These are phyloP conservation scores for Gobio gobio DNA, from an alignment of 2,113 vertebrate species.

Conservation along the genomic window DNA sequence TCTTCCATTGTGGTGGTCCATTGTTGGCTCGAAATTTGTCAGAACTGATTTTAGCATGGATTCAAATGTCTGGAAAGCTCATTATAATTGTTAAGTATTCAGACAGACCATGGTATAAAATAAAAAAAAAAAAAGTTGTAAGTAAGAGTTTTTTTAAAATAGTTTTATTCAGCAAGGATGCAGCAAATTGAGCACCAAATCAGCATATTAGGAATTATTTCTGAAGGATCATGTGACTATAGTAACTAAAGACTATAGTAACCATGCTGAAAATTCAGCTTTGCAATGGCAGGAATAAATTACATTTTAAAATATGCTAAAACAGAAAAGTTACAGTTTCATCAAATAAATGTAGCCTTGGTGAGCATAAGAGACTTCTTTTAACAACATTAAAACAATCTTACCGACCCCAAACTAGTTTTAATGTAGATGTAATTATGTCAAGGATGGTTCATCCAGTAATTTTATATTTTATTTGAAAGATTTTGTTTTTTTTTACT, in stretches of 20 bases:
- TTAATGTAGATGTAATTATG: background rate
- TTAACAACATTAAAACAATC: background rate
- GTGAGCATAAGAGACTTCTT: too few relatives aligned
- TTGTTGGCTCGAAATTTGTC: background rate
- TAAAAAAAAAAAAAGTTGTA: background rate
- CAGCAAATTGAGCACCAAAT: too few relatives aligned
- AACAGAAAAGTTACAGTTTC: background rate
- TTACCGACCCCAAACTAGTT: background rate
- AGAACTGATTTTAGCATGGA: background rate
- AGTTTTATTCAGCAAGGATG: background rate
- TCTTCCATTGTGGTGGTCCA: background rate
- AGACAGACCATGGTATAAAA: background rate
- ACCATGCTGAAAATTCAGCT: too few relatives aligned
- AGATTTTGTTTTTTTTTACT: too few relatives aligned
- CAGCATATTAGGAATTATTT: too few relatives aligned
- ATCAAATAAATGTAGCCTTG: background rate
- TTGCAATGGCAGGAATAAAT: too few relatives aligned
- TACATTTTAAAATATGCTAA: too few relatives aligned
- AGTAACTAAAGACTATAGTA: too few relatives aligned
- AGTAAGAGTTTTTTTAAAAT: background rate
- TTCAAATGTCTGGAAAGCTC: too few relatives aligned
- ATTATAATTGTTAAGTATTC: background rate
- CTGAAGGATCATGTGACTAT: too few relatives aligned
- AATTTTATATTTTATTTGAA: background rate
- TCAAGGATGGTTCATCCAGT: too few relatives aligned